Evolutionary conservation across 2,797 vertebrate genomes (phyloP), one percentile per base, ranked within the genome.

Genomic region (Acanthis flammea): DNA sequence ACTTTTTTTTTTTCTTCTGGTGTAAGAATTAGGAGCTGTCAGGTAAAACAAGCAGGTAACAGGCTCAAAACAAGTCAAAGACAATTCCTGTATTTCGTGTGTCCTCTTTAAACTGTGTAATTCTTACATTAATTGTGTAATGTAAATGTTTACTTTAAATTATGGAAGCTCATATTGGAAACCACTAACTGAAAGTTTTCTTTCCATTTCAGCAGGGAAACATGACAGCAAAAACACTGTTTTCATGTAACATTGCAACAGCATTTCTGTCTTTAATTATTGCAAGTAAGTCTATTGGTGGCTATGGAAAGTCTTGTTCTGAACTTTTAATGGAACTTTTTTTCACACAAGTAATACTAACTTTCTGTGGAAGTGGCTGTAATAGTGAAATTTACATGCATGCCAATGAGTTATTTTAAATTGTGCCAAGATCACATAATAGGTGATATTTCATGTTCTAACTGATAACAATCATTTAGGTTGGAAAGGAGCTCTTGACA

Each of bases 221-320:
- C 12, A 37, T 67, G 78, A 68, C 39, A 88, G 61, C 55, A 93
- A 73, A 57, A 51, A 3, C 45, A 47, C 35, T 95, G 44, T 54
- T 96, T 90, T 88, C 54, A 0, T 96, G 82, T 75, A 90, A 92
- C 13, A 58, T 96, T 84, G 92, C 72, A 51, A 13, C 92, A 22
- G 75, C 67, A 6, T 88, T 97, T 68, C 66, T 96, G 12, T 81
- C 67, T 50, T 85, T 94, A 50, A 66, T 95, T 81, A 66, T 75
- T 83, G 72, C 93, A 96, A 97, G 98, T 98, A 95, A 35, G 97
- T 93, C n/a, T 54, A 10, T 72, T 58, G 19, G 30, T 80, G 37
- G 33, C 39, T 68, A 5, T 28, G 10, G 22, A n/a, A n/a, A 22
- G 1, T 65, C 42, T 62, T 83, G 15, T 68, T 92, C 60, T 51